Evolutionary conservation across 2,113 vertebrate species (phyloP), one percentile per base, ranked within the genome.

Genomic region (Turdus rufiventris): DNA sequence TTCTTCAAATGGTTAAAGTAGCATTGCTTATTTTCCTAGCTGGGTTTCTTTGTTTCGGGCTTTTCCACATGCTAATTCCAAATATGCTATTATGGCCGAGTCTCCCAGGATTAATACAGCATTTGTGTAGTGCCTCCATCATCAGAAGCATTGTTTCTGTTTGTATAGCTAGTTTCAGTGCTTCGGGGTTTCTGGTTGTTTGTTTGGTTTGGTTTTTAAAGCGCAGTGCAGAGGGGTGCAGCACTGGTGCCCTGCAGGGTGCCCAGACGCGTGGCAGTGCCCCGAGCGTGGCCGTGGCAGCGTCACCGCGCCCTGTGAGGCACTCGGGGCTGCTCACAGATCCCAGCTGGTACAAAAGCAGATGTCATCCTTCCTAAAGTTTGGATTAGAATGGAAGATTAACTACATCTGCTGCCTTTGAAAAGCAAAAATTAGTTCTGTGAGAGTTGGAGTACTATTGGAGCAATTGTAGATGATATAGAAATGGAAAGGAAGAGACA

Each of bases 111-210:
- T 95, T 93, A 94, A 84, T 82, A 66, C 66, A 77, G 71, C 74
- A 33, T 88, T 94, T 85, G 47, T 73, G n/a, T 50, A 79, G 36
- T 76, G 90, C 80, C 54, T 92, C 28, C 58, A 51, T 90, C 94
- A 95, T 93, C 86, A 95, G 71, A 94, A 94, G 13, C 82, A 73
- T 82, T 95, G 91, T 91, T 92, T 77, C 58, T 91, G 60, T 50
- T 62, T 94, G 56, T 57, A 56, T 40, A 71, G 85, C 42, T 43
- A 31, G 62, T 88, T 91, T 85, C 47, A 85, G 18, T 80, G 74
- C 74, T 79, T 12, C 16, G 31, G 50, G 42, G 40, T 87, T 53
- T 26, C 16, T 17, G 58, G 12, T 18, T 23, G 54, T 13, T 78
- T 33, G 34, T 31, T 56, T 36, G 25, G 42, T 48, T 18, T 29